Percentiles rank a stretch among this genome's conserved stretches.
phyloP scores from a whole-genome alignment of 2,113 vertebrate genomes.

The Rhagologus leucostigma region DNA sequence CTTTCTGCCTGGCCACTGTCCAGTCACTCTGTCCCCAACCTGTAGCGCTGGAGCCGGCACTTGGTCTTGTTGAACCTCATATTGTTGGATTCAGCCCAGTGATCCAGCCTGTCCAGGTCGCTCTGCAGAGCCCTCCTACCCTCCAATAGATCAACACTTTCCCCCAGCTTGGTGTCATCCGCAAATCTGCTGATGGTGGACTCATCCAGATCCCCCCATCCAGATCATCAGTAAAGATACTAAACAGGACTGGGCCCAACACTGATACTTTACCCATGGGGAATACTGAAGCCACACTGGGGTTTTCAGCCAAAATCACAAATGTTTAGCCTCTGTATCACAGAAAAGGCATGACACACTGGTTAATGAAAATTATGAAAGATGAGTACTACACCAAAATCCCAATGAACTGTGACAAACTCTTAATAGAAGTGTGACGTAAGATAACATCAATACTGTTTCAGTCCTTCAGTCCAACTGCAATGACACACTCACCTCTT shows the following conservation, averaged over 20 bases:
- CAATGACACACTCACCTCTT: background rate
- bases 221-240: background rate
- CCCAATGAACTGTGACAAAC: background rate
- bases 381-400: background rate
- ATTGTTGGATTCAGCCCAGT: rapidly evolving
- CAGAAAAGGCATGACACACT: background rate
- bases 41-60: rapidly evolving
- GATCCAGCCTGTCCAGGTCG: background rate
- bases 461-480: background rate
- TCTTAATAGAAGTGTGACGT: background rate
- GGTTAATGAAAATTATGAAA: background rate
- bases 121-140: background rate
- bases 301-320: background rate
- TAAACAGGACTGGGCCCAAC: background rate
- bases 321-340: background rate
- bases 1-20: rapidly evolving
- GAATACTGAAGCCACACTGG: background rate
- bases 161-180: background rate
- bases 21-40: background rate
- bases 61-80: background rate
- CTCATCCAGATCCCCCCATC: background rate
- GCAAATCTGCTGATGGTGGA: background rate
- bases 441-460: background rate
- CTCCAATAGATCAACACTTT: background rate
- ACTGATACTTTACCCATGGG: background rate